A percentile compares a stretch with the other conserved stretches of the same genome.
These are phyloP conservation scores for Syngnathus acus DNA, from an alignment of 2,797 vertebrate species.

Conservation along the genomic window DNA sequence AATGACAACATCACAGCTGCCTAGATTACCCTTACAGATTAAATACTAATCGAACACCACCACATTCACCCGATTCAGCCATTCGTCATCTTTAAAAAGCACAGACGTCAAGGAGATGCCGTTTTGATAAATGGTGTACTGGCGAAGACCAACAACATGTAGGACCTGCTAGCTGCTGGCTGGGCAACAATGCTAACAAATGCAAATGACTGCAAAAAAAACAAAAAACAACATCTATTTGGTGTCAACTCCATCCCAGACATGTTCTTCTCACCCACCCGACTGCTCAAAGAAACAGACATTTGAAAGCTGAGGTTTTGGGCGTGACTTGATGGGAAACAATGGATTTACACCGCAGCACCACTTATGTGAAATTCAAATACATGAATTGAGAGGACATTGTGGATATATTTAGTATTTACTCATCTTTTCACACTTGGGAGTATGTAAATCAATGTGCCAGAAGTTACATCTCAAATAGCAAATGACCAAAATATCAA, in stretches of 20 bases:
- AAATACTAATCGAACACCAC: slow-evolving; percentile 62
- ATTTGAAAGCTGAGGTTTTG: slow-evolving; percentile 33
- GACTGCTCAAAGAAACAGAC: slow-evolving; percentile 14
- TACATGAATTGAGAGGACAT: background rate
- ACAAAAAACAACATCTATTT: background rate
- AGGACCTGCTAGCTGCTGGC: slow-evolving; percentile 11
- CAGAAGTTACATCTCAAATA: slow-evolving; percentile 13
- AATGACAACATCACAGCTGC: slow-evolving; percentile 70
- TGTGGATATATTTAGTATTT: background rate
- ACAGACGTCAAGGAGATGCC: slow-evolving; percentile 36
- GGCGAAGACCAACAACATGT: slow-evolving; percentile 9
- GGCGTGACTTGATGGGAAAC: background rate
- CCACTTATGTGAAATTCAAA: background rate
- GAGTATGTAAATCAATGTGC: background rate
- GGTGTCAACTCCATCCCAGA: background rate
- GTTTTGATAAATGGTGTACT: slow-evolving; percentile 5
- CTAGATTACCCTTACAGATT: slow-evolving; percentile 66
- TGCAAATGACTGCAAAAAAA: background rate
- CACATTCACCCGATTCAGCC: slow-evolving; percentile 64
- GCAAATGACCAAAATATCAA: slow-evolving; percentile 2
- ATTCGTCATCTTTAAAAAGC: slow-evolving; percentile 52
- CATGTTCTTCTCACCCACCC: background rate
- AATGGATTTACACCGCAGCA: slow-evolving; percentile 4
- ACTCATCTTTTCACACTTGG: slow-evolving; percentile 2
- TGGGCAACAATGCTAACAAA: background rate